These are phyloP conservation scores for Tetragonisca angustula DNA, from an alignment of 2,888 invertebrate species.

Conservation along the genomic window DNA sequence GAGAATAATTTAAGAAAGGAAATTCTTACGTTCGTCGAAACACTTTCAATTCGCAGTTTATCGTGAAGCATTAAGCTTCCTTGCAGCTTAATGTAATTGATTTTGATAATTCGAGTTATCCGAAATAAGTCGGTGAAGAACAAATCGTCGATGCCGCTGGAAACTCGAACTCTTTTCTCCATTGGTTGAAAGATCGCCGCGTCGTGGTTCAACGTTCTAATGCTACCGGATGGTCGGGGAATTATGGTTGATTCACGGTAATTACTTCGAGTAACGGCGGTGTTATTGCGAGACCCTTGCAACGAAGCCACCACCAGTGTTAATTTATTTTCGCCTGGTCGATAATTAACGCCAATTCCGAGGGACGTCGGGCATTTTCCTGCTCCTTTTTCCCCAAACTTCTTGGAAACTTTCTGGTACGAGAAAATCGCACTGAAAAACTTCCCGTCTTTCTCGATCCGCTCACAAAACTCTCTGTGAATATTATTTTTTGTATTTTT, in stretches of 20 bases:
- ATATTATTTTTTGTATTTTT: background rate
- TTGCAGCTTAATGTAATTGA: background rate
- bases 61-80: background rate
- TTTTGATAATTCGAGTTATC: background rate
- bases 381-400: background rate
- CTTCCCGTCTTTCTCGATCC: background rate
- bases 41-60: background rate
- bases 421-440: background rate
- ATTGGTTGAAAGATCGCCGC: background rate
- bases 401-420: background rate
- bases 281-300: slow-evolving; percentile 21
- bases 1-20: background rate
- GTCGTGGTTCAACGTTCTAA: background rate
- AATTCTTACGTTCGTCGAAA: background rate
- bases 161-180: background rate
- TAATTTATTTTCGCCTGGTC: slow-evolving; percentile 48
- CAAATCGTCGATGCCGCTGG: background rate
- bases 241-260: slow-evolving; percentile 50
- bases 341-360: slow-evolving; percentile 47
- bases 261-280: slow-evolving; percentile 24
- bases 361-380: slow-evolving; percentile 1
- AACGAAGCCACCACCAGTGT: slow-evolving; percentile 12
- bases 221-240: slow-evolving; percentile 20
- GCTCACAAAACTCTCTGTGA: background rate
- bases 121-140: background rate